Evolutionary conservation across 2,888 invertebrate species (phyloP).

Genomic region (Empis livida): DNA sequence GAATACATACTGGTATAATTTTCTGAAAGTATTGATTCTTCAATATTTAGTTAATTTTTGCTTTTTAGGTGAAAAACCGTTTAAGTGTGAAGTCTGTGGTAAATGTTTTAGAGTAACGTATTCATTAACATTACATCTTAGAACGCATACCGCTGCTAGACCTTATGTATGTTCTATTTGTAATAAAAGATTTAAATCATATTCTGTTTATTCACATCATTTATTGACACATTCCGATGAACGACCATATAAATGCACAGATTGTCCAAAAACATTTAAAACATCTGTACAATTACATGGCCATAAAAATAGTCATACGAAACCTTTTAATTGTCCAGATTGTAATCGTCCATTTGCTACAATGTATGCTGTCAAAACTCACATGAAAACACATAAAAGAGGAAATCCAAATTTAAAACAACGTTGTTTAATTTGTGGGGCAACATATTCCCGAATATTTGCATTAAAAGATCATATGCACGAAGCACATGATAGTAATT

Average conservation of each 20-base stretch:
- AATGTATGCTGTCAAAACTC: constrained; percentile 59
- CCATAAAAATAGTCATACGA: constrained; percentile 69
- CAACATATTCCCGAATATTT: constrained; percentile 61
- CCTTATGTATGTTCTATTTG: constrained; percentile 64
- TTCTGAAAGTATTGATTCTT: not conserved
- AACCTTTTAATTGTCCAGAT: constrained; percentile 63
- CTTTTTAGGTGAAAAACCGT: constrained; percentile 54
- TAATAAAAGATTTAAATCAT: constrained; percentile 60
- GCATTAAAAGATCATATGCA: constrained; percentile 61
- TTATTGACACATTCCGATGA: constrained; percentile 60
- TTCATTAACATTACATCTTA: constrained; percentile 64
- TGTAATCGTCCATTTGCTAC: constrained; percentile 70
- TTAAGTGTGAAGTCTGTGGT: constrained; percentile 65
- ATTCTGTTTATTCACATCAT: constrained; percentile 68
- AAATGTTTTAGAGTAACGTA: constrained; percentile 69
- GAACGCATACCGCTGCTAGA: constrained; percentile 64
- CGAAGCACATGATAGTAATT: constrained; percentile 41
- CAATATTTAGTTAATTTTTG: not conserved
- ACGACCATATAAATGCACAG: constrained; percentile 62
- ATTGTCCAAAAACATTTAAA: constrained; percentile 67
- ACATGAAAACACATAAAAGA: constrained; percentile 59
- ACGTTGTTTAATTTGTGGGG: constrained; percentile 57
- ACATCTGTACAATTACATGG: constrained; percentile 67
- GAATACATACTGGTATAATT: constrained; percentile 59
- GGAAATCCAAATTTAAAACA: constrained; percentile 53